A percentile compares a stretch with the other conserved stretches of the same genome.
Evolutionary conservation across 2,888 invertebrate species (phyloP).

Genomic region (Imbricaverruca yamaguchii): DNA sequence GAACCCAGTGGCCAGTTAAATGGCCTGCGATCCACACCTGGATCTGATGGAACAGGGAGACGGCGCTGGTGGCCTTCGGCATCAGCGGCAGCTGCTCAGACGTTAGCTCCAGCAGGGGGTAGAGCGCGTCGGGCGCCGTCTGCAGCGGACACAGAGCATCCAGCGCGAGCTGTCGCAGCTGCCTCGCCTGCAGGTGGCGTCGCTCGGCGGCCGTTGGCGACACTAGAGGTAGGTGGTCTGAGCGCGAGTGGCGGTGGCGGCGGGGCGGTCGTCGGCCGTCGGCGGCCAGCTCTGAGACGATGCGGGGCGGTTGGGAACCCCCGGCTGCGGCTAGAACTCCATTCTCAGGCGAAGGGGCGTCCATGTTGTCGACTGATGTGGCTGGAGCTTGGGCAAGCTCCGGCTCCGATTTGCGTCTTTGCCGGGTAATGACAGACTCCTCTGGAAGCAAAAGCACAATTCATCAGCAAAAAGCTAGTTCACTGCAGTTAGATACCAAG

Average conservation of each 20-base stretch:
- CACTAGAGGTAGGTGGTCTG: conserved; percentile 31
- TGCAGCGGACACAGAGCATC: not conserved
- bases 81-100: not conserved
- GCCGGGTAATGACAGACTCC: no score
- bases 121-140: not conserved
- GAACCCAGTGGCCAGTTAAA: no score
- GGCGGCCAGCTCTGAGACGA: no score
- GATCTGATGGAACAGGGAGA: not conserved
- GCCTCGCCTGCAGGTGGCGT: not conserved
- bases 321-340: no score
- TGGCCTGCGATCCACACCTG: not conserved
- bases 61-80: not conserved
- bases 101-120: not conserved
- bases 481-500: no score
- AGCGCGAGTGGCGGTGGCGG: conserved; percentile 35
- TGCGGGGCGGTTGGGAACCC: no score
- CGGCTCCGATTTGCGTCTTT: no score
- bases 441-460: no score
- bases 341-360: no score
- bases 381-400: no score
- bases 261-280: conserved; percentile 32
- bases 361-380: no score
- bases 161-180: conserved; percentile 50
- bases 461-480: no score
- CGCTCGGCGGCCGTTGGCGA: not conserved